These are phyloP conservation scores for Hylaeus volcanicus DNA, from an alignment of 1,140 invertebrate species.

Conservation along the genomic window DNA sequence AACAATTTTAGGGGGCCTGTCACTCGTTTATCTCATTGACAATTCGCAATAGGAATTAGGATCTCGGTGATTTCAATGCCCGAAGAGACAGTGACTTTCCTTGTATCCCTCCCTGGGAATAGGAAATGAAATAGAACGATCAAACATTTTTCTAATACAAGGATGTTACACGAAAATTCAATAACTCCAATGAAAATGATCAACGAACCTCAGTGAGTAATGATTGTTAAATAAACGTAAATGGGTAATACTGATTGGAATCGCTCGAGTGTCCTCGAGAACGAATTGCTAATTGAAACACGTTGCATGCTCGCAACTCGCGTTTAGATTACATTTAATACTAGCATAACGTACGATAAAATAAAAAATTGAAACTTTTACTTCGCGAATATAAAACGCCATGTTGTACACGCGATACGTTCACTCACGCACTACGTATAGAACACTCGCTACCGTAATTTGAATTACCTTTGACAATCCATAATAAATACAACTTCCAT, in stretches of 20 bases:
- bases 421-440: conserved; percentile 9
- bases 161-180: no score
- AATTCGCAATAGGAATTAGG: no score
- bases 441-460: neutral
- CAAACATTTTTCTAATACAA: no score
- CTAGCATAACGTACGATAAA: conserved; percentile 5
- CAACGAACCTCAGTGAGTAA: neutral
- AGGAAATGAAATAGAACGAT: neutral
- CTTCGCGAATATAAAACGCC: conserved; percentile 24
- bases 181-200: no score
- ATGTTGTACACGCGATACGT: conserved; percentile 20
- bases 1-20: neutral
- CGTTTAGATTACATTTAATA: conserved; percentile 27
- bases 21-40: no score
- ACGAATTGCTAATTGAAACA: conserved; percentile 19
- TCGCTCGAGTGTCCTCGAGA: neutral
- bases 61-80: neutral
- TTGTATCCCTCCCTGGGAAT: no score
- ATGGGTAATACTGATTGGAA: neutral
- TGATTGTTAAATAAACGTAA: neutral
- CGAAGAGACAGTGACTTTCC: neutral
- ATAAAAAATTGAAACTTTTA: conserved; percentile 29
- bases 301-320: neutral
- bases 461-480: no score
- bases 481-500: no score